Conservation (phyloP, 2,113 vertebrate genomes). For the Indicator maculatus region DNA sequence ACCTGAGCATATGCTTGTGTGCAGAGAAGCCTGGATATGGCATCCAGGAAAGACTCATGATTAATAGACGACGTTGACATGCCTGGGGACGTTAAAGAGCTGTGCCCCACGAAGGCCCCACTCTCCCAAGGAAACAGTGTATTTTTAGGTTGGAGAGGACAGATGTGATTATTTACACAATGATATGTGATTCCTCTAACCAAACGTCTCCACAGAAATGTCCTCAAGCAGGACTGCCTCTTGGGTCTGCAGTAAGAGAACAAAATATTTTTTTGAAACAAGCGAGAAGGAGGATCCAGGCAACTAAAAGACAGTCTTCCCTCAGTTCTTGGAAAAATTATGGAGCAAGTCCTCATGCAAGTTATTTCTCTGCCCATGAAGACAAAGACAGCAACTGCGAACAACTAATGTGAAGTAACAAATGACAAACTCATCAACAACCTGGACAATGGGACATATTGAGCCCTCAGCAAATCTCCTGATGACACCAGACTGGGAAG, state of each 20-base stretch:
- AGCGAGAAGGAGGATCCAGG: neutral
- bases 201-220: neutral
- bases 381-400: neutral
- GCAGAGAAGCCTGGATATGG: neutral
- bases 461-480: neutral
- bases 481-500: neutral
- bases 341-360: neutral
- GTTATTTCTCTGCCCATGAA: neutral
- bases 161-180: neutral
- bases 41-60: neutral
- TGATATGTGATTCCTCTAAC: neutral
- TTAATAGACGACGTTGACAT: neutral
- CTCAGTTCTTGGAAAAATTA: too few species aligned
- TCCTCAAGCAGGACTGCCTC: neutral
- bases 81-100: neutral
- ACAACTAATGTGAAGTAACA: neutral
- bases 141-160: neutral
- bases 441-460: fast-evolving
- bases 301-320: neutral
- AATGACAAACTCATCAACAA: neutral
- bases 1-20: neutral
- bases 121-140: neutral
- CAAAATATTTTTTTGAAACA: neutral
- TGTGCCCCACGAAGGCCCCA: neutral
- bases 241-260: neutral